These are phyloP conservation scores for Cremastinae sp. DNA, from an alignment of 2,888 invertebrate genomes.

Conservation along the genomic window DNA sequence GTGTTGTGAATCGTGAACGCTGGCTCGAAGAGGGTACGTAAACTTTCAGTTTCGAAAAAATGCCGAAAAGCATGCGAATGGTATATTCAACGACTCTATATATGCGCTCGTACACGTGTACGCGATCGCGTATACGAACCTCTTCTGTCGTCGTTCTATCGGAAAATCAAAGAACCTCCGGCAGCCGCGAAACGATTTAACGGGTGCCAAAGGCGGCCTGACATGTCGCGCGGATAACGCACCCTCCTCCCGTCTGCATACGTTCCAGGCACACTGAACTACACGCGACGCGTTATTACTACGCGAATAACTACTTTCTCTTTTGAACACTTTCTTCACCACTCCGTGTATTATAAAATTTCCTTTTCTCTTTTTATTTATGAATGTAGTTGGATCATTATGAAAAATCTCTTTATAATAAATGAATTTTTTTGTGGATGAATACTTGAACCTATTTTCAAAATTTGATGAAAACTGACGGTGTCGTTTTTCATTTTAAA, in stretches of 20 bases:
- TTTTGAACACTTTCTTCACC: conserved; percentile 43
- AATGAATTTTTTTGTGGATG: too few species aligned
- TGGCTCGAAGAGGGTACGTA: conserved; percentile 8
- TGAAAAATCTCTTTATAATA: too few species aligned
- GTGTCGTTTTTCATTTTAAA: too few species aligned
- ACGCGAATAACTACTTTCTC: conserved; percentile 39
- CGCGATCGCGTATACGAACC: neutral
- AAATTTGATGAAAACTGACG: too few species aligned
- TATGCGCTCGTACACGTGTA: neutral
- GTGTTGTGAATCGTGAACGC: conserved; percentile 17
- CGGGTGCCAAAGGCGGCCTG: conserved; percentile 57
- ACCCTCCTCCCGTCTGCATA: conserved; percentile 12
- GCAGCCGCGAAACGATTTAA: conserved; percentile 58
- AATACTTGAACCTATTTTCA: too few species aligned
- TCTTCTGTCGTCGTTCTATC: conserved; percentile 48
- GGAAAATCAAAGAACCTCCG: conserved; percentile 63
- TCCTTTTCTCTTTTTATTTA: conserved; percentile 31
- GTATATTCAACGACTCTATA: neutral
- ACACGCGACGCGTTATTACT: conserved; percentile 8
- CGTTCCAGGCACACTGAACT: conserved; percentile 4
- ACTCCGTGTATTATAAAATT: conserved; percentile 49
- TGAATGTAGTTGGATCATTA: too few species aligned
- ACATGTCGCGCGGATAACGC: conserved; percentile 46
- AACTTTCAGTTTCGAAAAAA: conserved; percentile 20
- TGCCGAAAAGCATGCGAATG: conserved; percentile 33